phyloP scores from a whole-genome alignment of 2,113 vertebrate genomes.

The Serinus canaria region DNA sequence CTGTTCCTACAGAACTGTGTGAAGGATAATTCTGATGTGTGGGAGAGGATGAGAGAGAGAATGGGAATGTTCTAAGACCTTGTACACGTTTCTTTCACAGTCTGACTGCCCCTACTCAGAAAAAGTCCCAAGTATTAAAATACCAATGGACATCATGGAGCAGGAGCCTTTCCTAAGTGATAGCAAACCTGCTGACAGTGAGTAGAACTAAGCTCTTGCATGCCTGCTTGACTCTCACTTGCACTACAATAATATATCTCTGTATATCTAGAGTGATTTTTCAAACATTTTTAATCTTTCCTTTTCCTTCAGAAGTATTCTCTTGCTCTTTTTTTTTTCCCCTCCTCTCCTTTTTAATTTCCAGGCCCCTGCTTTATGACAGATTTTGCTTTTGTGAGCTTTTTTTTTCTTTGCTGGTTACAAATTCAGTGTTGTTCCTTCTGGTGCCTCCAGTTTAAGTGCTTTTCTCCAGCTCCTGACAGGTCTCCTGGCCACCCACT shows the following conservation, averaged over 20 bases:
- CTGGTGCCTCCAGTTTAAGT: conserved; percentile 29
- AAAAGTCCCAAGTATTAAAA: conserved; percentile 98
- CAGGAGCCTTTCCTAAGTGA: conserved; percentile 97
- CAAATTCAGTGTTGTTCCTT: not conserved
- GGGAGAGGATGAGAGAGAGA: not conserved
- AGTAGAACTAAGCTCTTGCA: conserved; percentile 83
- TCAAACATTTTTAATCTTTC: not conserved
- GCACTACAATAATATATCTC: not conserved
- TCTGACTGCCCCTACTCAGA: conserved; percentile 96
- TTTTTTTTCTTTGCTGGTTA: not conserved
- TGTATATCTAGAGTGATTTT: not conserved
- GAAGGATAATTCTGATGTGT: not conserved
- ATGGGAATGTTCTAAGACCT: conserved; percentile 69
- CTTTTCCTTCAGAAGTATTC: not conserved
- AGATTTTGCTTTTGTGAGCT: not conserved
- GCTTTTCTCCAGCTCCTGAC: conserved; percentile 20
- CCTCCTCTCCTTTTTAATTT: not conserved
- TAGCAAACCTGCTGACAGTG: conserved; percentile 93
- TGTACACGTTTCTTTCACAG: conserved; percentile 86
- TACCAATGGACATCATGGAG: conserved; percentile 99
- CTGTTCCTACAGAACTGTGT: not conserved
- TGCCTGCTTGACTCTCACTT: conserved; percentile 66
- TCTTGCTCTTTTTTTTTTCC: not conserved
- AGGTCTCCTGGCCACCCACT: not conserved
- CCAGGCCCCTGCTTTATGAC: conserved; percentile 20